phyloP scores from a whole-genome alignment of 2,797 vertebrate species.

The Lithobates sylvaticus region DNA sequence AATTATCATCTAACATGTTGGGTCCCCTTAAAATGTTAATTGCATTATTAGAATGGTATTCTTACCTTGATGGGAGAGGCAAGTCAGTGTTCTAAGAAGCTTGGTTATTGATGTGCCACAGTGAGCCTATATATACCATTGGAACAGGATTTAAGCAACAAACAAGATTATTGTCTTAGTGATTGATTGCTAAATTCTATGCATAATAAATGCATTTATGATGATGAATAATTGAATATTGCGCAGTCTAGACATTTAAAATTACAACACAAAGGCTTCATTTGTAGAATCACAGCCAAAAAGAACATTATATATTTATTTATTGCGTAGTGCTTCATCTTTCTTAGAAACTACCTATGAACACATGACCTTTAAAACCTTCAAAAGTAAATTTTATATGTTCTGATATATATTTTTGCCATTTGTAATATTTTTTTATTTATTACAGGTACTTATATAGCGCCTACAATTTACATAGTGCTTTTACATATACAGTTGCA shows the following conservation, averaged over 20 bases:
- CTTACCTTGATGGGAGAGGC: constrained; percentile 18
- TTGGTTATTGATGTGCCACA: neutral
- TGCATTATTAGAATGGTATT: neutral
- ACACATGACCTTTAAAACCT: too few species aligned
- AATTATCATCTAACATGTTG: neutral
- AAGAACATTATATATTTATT: too few species aligned
- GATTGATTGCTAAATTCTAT: neutral
- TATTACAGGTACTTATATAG: too few species aligned
- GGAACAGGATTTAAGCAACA: neutral
- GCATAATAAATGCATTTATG: neutral
- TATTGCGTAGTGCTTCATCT: neutral
- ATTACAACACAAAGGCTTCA: constrained; percentile 4
- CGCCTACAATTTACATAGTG: too few species aligned
- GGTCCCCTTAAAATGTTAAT: neutral
- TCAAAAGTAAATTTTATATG: too few species aligned
- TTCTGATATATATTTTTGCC: too few species aligned
- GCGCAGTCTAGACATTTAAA: neutral
- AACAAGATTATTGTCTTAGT: constrained; percentile 15
- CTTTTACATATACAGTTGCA: too few species aligned
- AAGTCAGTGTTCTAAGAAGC: neutral
- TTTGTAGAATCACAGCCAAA: neutral
- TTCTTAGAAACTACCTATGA: too few species aligned
- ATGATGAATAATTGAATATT: neutral
- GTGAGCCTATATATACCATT: constrained; percentile 1
- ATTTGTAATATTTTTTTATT: too few species aligned